Base-by-base conservation (phyloP, 1,140 invertebrate species). In the Drosophila bifasciata region DNA sequence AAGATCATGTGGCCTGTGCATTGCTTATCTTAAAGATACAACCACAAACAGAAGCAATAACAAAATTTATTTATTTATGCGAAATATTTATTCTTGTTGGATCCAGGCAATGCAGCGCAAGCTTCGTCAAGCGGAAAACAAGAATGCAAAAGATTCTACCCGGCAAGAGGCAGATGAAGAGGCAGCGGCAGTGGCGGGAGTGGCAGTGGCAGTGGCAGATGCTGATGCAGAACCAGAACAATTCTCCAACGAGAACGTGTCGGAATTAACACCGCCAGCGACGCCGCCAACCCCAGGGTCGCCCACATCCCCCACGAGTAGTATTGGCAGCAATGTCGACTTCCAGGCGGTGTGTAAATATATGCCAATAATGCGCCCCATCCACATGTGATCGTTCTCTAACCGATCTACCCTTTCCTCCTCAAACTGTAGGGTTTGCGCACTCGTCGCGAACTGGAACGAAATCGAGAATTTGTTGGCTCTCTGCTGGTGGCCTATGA, bases 81-180 rank as follows among this genome's bases (percentile, higher is more conserved):
- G 40, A 76, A 73, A 52, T 59, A 66, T 67, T 72, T 69, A 45
- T 64, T 76, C 49, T 46, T 53, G 52, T 61, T 60, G 36, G 32
- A 43, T 59, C n/a, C 68, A 85, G 80, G 80, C 81, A 48, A 53
- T 80, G 81, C 81, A 86, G 41, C 81, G 81, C 57, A 86, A 86
- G 46, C 81, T 77, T 39, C 79, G 72, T 28, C 66, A 71, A 28
- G 67, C 72, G 67, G 61, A 67, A 76, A 76, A 70, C 39, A 36
- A 76, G 50, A 79, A 60, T 50, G 43, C 57, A 25, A 57, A 58
- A 25, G 68, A 50, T 36, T 36, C 11, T 4, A 36, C 3, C 32
- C 11, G 32, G 32, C 32, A 13, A 36, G 11, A 36, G 11, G 3
- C 32, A 36, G 32, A 36, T 1, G 9, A 9, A 1, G 28, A 17